phyloP scores from a whole-genome alignment of 2,113 vertebrate species.

The Promerops cafer region DNA sequence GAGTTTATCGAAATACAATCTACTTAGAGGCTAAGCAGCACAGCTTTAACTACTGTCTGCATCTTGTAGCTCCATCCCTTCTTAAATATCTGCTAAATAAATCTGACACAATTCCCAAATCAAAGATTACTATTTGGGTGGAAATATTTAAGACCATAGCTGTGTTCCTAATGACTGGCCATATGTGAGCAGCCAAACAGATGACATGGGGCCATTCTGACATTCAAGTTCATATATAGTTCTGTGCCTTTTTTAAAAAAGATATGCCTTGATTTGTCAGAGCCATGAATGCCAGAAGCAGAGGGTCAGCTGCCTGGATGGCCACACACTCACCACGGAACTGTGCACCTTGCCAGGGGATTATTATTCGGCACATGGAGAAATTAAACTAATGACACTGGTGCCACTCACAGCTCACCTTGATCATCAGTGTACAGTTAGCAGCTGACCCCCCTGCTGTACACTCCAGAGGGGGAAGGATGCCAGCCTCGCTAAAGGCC shows the following conservation, averaged over 20 bases:
- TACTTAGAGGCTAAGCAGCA: not conserved
- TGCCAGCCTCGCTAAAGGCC: slow-evolving; percentile 71
- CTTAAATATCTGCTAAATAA: not conserved
- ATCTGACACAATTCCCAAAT: not conserved
- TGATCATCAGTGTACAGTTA: slow-evolving; percentile 78
- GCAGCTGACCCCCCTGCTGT: slow-evolving; percentile 47
- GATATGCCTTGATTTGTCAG: not conserved
- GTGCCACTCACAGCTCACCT: slow-evolving; percentile 65
- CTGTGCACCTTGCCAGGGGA: not conserved
- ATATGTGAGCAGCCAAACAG: not conserved
- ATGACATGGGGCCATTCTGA: not conserved
- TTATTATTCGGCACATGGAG: not conserved
- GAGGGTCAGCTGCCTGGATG: not conserved
- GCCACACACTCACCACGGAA: not conserved
- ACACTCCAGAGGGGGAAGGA: slow-evolving; percentile 79
- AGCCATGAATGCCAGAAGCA: not conserved
- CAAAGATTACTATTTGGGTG: not conserved
- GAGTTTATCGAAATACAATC: not conserved
- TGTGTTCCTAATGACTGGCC: not conserved
- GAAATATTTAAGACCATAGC: not conserved
- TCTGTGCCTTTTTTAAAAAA: not conserved
- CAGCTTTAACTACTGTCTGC: not conserved
- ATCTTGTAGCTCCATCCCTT: not conserved
- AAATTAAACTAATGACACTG: not conserved
- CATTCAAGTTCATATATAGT: not conserved